Percentiles rank a stretch among this genome's conserved stretches.
Evolutionary conservation across 2,113 vertebrate genomes (phyloP).

Genomic region (Panthera leo): DNA sequence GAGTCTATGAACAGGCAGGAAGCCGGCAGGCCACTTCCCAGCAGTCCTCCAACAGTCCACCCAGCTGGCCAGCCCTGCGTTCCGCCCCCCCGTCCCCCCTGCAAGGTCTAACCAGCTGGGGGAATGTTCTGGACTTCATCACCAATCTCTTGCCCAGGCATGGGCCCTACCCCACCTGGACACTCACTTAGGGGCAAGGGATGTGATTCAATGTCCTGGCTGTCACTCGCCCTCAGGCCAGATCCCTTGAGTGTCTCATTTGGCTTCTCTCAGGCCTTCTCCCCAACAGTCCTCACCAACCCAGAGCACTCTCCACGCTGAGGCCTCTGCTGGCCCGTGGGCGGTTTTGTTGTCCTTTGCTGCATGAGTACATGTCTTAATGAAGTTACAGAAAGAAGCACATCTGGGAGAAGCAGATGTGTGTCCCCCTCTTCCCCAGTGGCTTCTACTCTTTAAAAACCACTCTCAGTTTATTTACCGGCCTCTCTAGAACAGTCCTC

Average conservation of each 20-base stretch:
- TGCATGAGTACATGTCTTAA: neutral
- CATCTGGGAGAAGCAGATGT: slow-evolving; percentile 21
- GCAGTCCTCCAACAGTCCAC: slow-evolving; percentile 35
- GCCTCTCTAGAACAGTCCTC: neutral
- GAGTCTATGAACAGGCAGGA: slow-evolving; percentile 15
- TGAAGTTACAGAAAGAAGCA: neutral
- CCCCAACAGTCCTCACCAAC: neutral
- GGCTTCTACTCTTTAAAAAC: neutral
- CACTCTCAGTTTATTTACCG: neutral
- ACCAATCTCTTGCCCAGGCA: neutral
- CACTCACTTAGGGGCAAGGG: neutral
- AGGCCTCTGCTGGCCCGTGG: neutral
- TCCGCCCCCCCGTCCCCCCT: neutral
- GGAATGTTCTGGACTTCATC: slow-evolving; percentile 26
- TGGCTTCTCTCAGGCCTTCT: neutral
- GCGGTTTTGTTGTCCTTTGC: neutral
- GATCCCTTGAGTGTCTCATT: neutral
- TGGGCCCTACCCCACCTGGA: neutral
- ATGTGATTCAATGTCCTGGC: neutral
- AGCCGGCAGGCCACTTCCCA: slow-evolving; percentile 18
- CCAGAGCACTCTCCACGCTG: neutral
- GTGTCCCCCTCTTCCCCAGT: neutral
- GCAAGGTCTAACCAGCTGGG: neutral
- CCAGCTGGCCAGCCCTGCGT: slow-evolving; percentile 29
- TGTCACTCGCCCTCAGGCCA: neutral